These are phyloP conservation scores for Acanthosepion esculentum DNA, from an alignment of 2,888 invertebrate genomes.

Conservation along the genomic window DNA sequence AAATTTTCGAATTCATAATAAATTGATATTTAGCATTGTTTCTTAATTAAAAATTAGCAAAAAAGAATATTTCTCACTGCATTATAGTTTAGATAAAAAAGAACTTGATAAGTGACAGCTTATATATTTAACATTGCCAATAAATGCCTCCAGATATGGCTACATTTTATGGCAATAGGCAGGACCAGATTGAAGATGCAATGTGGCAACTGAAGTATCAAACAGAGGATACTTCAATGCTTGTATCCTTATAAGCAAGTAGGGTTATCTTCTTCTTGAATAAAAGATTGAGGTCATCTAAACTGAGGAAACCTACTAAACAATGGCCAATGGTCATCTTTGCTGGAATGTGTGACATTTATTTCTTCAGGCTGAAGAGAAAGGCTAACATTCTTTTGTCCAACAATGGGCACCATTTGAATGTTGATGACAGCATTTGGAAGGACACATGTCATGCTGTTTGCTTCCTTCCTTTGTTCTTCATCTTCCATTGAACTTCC, in stretches of 20 bases:
- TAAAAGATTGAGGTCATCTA: conserved; percentile 33
- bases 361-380: not conserved
- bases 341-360: conserved; percentile 11
- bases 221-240: not conserved
- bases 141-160: not conserved
- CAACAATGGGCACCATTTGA: not conserved
- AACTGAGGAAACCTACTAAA: not conserved
- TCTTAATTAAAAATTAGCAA: too few relatives aligned
- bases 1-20: not conserved
- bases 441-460: conserved; percentile 15
- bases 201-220: not conserved
- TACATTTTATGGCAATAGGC: not conserved
- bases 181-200: not conserved
- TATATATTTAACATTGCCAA: not conserved
- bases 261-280: conserved; percentile 4
- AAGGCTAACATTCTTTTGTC: not conserved
- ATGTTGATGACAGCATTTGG: conserved; percentile 17
- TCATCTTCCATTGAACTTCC: not conserved
- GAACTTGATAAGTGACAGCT: not conserved
- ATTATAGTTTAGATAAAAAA: not conserved
- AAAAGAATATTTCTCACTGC: not conserved
- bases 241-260: not conserved
- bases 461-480: conserved; percentile 7
- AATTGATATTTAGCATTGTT: not conserved
- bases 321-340: conserved; percentile 33